phyloP scores from a whole-genome alignment of 2,888 invertebrate genomes.

The Sarcophaga carnaria region DNA sequence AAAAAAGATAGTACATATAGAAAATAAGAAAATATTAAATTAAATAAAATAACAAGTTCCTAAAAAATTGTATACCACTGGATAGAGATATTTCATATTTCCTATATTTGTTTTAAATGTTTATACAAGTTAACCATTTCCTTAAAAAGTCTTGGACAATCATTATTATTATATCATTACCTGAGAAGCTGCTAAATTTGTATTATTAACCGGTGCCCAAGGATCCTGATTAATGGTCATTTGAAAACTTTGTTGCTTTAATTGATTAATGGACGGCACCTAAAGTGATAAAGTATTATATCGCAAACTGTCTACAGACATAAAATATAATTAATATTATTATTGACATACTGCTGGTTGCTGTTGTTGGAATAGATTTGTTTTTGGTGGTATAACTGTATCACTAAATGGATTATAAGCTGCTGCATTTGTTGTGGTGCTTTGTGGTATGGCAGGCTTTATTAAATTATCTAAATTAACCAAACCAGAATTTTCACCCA shows the following conservation, averaged over 20 bases:
- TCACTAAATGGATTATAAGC: conserved; percentile 82
- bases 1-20: conserved; percentile 22
- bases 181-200: conserved; percentile 78
- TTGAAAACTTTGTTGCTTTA: conserved; percentile 82
- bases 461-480: conserved; percentile 99
- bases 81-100: background rate
- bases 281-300: conserved; percentile 57
- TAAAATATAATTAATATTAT: background rate
- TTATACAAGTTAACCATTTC: background rate
- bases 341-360: conserved; percentile 80
- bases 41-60: conserved; percentile 37
- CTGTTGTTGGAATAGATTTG: conserved; percentile 84
- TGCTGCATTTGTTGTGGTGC: conserved; percentile 75
- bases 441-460: conserved; percentile 82
- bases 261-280: conserved; percentile 83
- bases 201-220: conserved; percentile 80
- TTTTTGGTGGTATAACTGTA: conserved; percentile 81
- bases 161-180: conserved; percentile 71
- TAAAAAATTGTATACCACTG: conserved; percentile 42
- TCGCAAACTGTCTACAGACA: background rate
- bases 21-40: conserved; percentile 12
- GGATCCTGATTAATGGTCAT: conserved; percentile 82
- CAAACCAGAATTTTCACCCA: conserved; percentile 97
- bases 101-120: conserved; percentile 4
- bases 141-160: background rate